A percentile compares a stretch with the other conserved stretches of the same genome.
Evolutionary conservation across 2,113 vertebrate species (phyloP).

Genomic region (Zonotrichia leucophrys): DNA sequence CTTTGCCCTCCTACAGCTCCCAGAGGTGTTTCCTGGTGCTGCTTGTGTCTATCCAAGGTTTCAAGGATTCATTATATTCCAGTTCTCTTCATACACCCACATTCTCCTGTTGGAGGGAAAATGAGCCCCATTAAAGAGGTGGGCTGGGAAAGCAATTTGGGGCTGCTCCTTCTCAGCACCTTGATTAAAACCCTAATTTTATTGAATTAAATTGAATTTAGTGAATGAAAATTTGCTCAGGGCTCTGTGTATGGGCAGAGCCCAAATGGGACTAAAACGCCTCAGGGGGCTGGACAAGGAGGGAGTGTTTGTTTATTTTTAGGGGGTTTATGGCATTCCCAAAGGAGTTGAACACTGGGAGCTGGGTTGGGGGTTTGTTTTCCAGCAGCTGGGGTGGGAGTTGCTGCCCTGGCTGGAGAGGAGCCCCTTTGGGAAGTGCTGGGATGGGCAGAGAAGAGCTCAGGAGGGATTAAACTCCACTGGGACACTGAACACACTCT

Average conservation of each 20-base stretch:
- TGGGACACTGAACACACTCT: not conserved
- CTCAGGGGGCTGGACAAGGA: not conserved
- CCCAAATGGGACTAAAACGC: not conserved
- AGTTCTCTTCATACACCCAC: fast-evolving
- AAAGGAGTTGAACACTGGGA: fast-evolving
- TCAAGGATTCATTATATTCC: not conserved
- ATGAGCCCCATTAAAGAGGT: fast-evolving
- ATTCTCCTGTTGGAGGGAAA: not conserved
- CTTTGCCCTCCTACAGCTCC: not conserved
- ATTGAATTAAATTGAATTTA: not conserved
- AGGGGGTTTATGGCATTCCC: not conserved
- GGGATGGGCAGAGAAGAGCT: not conserved
- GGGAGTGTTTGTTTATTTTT: not conserved
- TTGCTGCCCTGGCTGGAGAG: not conserved
- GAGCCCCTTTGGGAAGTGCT: not conserved
- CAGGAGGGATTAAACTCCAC: not conserved
- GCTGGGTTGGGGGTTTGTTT: not conserved
- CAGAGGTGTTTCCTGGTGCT: not conserved
- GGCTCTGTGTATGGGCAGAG: fast-evolving
- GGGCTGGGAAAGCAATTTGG: not conserved
- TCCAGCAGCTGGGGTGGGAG: not conserved
- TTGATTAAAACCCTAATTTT: not conserved
- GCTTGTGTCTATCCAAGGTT: not conserved
- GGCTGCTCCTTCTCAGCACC: not conserved
- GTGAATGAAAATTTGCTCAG: fast-evolving